Conservation (phyloP, 2,113 vertebrate genomes). For the Haemorhous mexicanus region DNA sequence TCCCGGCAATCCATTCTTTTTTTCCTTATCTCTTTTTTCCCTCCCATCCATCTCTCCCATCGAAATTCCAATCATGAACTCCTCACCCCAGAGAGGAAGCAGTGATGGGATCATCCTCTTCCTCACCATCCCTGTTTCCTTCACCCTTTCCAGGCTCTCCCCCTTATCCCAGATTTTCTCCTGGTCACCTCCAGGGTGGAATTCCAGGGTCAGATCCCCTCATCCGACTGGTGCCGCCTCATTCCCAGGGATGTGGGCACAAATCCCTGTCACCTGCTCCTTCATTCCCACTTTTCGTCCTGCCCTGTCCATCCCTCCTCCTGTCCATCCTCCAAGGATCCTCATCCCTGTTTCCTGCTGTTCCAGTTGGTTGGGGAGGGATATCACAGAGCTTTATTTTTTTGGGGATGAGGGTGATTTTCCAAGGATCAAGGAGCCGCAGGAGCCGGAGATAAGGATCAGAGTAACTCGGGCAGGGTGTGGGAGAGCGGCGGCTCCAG, state of each 20-base stretch:
- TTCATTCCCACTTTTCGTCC: background rate
- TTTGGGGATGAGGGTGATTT: background rate
- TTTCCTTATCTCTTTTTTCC: background rate
- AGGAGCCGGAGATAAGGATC: background rate
- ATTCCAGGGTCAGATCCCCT: background rate
- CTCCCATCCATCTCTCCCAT: background rate
- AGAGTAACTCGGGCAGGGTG: background rate
- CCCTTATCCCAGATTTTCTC: background rate
- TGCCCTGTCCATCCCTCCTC: background rate
- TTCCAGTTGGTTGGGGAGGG: background rate
- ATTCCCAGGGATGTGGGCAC: background rate
- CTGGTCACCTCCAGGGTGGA: background rate
- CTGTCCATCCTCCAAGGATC: background rate
- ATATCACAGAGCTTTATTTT: background rate
- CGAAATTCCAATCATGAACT: background rate
- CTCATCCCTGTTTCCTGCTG: background rate
- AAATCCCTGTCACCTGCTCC: background rate
- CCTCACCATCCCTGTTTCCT: background rate
- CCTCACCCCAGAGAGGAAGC: background rate
- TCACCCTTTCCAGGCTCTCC: background rate
- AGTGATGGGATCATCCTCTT: background rate
- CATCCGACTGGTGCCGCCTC: fast-evolving
- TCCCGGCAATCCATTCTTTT: background rate
- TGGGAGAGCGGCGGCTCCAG: conserved; percentile 6
- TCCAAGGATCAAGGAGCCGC: background rate